phyloP scores from a whole-genome alignment of 2,888 invertebrate species.

The Drosophila colorata region DNA sequence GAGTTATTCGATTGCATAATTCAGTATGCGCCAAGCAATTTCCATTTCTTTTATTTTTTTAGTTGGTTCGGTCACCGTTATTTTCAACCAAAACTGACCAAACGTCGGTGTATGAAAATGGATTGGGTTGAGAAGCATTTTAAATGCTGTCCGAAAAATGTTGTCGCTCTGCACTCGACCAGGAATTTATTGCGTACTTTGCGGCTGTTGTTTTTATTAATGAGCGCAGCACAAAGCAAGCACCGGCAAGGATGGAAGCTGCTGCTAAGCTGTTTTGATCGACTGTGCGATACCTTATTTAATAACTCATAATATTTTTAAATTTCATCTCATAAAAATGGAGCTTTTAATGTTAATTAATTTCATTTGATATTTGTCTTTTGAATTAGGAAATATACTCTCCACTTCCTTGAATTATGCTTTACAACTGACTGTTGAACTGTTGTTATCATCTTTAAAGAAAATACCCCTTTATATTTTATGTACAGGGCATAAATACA shows the following conservation, averaged over 20 bases:
- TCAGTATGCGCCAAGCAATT: background rate
- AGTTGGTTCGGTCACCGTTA: background rate
- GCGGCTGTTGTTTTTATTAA: constrained; percentile 75
- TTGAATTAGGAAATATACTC: too few relatives aligned
- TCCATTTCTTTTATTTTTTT: background rate
- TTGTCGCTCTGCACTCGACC: constrained; percentile 49
- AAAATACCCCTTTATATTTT: background rate
- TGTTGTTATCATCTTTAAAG: background rate
- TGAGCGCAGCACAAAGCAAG: constrained; percentile 48
- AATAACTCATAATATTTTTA: background rate
- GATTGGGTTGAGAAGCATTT: constrained; percentile 17
- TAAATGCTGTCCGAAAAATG: constrained; percentile 41
- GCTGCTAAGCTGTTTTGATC: background rate
- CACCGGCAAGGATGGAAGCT: background rate
- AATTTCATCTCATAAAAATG: too few relatives aligned
- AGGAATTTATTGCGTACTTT: constrained; percentile 74
- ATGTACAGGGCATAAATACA: constrained; percentile 27
- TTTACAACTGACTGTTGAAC: background rate
- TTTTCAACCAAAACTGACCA: background rate
- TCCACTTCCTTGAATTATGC: too few relatives aligned
- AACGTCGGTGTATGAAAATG: constrained; percentile 4
- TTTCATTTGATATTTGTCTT: too few relatives aligned
- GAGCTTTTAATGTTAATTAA: background rate
- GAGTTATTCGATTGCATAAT: background rate
- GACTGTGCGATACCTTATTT: constrained; percentile 8